These are phyloP conservation scores for Benitochromis conjunctus DNA, from an alignment of 2,113 vertebrate species.

Conservation along the genomic window DNA sequence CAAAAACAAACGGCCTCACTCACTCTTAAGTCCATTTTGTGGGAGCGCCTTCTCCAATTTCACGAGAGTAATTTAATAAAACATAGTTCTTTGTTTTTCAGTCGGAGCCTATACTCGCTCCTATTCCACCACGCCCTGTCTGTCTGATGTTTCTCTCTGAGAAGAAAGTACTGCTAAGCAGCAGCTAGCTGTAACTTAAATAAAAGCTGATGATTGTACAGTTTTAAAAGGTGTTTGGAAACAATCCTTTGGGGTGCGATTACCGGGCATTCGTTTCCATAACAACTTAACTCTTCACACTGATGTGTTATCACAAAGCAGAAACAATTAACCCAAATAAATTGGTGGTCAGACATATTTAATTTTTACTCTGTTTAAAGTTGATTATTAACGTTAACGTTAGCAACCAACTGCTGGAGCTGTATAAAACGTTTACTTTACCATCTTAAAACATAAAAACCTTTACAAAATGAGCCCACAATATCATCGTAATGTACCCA, in stretches of 20 bases:
- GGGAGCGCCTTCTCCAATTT: not conserved
- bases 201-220: not conserved
- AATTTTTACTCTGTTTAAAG: not conserved
- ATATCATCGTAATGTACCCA: not conserved
- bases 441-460: not conserved
- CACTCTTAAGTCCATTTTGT: conserved; percentile 5
- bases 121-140: not conserved
- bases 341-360: not conserved
- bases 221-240: not conserved
- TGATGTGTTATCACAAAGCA: not conserved
- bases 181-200: not conserved
- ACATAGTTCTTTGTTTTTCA: conserved; percentile 1
- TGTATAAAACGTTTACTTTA: not conserved
- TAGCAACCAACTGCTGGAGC: not conserved
- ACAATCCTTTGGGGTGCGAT: not conserved
- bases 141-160: not conserved
- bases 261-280: not conserved
- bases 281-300: not conserved
- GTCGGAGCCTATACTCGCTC: not conserved
- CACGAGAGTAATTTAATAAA: conserved; percentile 14
- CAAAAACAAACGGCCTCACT: conserved; percentile 8
- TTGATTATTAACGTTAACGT: not conserved
- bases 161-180: not conserved
- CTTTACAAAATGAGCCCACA: not conserved
- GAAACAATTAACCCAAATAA: not conserved